phyloP scores from a whole-genome alignment of 2,797 vertebrate species.

The Pempheris klunzingeri region DNA sequence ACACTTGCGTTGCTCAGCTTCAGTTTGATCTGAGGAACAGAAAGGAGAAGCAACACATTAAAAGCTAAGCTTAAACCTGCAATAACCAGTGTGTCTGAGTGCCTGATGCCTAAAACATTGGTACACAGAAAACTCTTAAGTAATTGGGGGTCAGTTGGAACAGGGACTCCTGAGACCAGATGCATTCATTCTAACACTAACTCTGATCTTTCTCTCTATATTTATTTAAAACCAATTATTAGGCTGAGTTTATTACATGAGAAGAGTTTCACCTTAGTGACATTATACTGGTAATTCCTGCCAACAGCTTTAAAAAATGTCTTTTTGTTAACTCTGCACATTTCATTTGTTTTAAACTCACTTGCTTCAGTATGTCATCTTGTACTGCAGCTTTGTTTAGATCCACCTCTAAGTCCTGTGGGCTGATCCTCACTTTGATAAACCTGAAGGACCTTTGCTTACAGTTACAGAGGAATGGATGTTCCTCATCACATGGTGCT shows the following conservation, averaged over 20 bases:
- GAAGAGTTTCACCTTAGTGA: no score
- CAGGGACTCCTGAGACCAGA: no score
- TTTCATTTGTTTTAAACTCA: background rate
- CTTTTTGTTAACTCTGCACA: background rate
- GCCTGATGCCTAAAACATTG: no score
- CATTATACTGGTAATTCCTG: no score
- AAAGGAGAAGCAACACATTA: background rate
- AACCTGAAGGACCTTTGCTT: slow-evolving; percentile 21
- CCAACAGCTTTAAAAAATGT: no score
- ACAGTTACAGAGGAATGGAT: slow-evolving; percentile 39
- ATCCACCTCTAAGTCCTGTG: slow-evolving; percentile 7
- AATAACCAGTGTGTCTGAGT: no score
- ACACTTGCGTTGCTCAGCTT: background rate
- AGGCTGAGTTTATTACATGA: no score
- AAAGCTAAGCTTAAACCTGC: background rate
- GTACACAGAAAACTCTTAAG: no score
- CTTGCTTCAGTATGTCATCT: slow-evolving; percentile 19
- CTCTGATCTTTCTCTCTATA: no score
- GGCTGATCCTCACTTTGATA: slow-evolving; percentile 28
- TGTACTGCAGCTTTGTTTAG: background rate
- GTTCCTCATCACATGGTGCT: background rate
- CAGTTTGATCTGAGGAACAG: slow-evolving; percentile 11
- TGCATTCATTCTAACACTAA: no score
- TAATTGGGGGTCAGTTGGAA: no score
- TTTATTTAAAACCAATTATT: no score